Conservation (phyloP, 2,113 vertebrate species). For the Pteropus alecto region DNA sequence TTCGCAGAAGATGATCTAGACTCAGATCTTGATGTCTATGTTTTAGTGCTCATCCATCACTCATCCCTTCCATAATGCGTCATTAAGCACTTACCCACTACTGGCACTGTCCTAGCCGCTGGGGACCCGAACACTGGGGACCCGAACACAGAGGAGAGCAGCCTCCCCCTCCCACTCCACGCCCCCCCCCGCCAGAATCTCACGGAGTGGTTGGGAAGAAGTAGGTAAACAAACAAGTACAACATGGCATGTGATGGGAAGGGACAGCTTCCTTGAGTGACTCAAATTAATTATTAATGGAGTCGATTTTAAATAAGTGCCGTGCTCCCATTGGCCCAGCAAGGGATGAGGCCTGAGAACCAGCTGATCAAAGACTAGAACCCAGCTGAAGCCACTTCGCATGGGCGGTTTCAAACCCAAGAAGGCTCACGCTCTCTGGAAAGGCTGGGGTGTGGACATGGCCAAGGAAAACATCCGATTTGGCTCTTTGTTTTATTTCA, state of each 20-base stretch:
- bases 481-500: slow-evolving; percentile 34
- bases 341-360: background rate
- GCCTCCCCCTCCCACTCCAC: background rate
- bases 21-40: background rate
- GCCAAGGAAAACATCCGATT: background rate
- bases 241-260: background rate
- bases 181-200: background rate
- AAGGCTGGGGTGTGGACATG: background rate
- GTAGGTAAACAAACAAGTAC: background rate
- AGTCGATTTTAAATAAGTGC: background rate
- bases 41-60: background rate
- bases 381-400: background rate
- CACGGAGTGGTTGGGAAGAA: background rate
- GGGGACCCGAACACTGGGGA: background rate
- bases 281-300: background rate
- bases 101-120: background rate
- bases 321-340: background rate
- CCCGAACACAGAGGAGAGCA: slow-evolving; percentile 3
- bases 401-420: background rate
- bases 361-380: background rate
- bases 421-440: background rate
- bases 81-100: background rate
- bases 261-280: slow-evolving; percentile 7
- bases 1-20: slow-evolving; percentile 5
- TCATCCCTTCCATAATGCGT: background rate